These are phyloP conservation scores for Eudyptes chrysolophus DNA, from an alignment of 2,113 vertebrate genomes.

Conservation along the genomic window DNA sequence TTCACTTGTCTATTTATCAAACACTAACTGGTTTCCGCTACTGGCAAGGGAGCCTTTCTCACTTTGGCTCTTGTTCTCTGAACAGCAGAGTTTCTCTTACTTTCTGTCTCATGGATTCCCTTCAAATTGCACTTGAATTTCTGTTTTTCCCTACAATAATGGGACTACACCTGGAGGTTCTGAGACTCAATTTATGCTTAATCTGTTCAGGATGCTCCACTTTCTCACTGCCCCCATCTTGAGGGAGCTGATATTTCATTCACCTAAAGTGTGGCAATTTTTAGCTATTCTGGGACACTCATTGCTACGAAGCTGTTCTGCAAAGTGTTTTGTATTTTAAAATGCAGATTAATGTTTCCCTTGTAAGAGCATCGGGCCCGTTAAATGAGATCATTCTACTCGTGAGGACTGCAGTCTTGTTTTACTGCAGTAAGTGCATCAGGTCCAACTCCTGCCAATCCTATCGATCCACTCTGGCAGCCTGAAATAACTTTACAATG, in stretches of 20 bases:
- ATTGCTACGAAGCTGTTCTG: neutral
- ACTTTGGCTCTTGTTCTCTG: neutral
- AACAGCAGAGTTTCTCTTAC: neutral
- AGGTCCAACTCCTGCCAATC: neutral
- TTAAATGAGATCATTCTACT: neutral
- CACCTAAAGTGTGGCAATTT: neutral
- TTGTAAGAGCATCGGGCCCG: neutral
- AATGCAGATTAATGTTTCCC: neutral
- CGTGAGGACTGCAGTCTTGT: neutral
- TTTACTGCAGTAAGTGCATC: neutral
- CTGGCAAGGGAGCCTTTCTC: neutral
- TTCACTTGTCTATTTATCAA: neutral
- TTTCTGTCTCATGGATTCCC: neutral
- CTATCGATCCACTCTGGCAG: neutral
- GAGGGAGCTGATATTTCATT: neutral
- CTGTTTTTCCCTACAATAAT: neutral
- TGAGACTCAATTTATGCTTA: neutral
- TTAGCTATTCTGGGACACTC: neutral
- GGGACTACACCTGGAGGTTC: neutral
- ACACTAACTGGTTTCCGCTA: neutral
- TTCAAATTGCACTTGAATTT: neutral
- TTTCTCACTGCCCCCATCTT: neutral
- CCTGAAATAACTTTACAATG: neutral
- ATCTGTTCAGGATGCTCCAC: neutral
- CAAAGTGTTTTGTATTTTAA: neutral